Conservation (phyloP, 2,113 vertebrate genomes). For the Melanerpes aurifrons region DNA sequence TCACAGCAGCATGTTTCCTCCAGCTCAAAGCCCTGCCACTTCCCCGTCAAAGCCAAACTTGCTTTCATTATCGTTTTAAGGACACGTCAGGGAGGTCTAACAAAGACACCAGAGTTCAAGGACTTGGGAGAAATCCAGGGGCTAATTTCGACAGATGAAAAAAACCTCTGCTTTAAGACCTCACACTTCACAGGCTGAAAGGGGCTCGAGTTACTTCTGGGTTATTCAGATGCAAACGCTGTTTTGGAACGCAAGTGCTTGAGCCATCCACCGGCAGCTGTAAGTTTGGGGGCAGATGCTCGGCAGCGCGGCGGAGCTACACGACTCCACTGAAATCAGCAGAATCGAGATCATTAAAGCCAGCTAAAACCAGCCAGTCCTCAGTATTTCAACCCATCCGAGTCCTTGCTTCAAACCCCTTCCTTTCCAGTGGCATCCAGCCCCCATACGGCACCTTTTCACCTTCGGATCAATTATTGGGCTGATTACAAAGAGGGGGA, state of each 20-base stretch:
- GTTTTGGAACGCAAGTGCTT: constrained; percentile 7
- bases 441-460: neutral
- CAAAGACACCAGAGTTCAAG: neutral
- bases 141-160: neutral
- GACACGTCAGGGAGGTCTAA: neutral
- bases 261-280: constrained; percentile 57
- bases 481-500: neutral
- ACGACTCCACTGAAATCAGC: constrained; percentile 31
- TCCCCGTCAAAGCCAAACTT: neutral
- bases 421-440: neutral
- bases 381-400: neutral
- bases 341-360: constrained; percentile 28
- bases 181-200: neutral
- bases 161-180: neutral
- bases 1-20: rapidly evolving
- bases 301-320: neutral
- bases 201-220: neutral
- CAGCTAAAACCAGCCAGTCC: constrained; percentile 8
- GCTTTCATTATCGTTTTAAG: neutral
- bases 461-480: neutral
- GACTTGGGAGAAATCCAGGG: neutral
- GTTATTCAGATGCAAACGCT: constrained; percentile 44
- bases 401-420: neutral
- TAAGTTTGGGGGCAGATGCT: constrained; percentile 45
- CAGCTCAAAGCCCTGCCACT: neutral